These are phyloP conservation scores for Lepilemur ruficaudatus DNA, from an alignment of 2,797 vertebrate species.

Conservation along the genomic window DNA sequence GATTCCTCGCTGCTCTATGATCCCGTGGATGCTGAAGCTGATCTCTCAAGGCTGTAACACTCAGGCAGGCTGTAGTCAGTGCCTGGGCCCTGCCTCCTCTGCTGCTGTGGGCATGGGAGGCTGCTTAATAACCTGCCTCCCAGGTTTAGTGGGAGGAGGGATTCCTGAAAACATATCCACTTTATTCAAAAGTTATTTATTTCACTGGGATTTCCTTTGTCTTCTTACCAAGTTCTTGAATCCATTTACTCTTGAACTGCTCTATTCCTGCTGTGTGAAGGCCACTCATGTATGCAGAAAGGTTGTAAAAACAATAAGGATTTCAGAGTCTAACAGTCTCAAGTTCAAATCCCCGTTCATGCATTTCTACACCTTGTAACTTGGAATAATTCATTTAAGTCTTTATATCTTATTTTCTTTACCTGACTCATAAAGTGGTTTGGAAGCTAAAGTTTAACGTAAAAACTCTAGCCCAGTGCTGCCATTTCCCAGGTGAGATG, in stretches of 20 bases:
- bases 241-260: not conserved
- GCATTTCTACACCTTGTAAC: not conserved
- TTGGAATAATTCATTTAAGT: not conserved
- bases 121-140: not conserved
- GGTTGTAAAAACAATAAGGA: not conserved
- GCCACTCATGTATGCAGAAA: not conserved
- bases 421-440: conserved; percentile 8
- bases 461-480: not conserved
- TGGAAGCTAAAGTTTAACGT: not conserved
- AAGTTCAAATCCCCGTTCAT: not conserved
- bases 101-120: not conserved
- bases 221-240: not conserved
- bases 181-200: not conserved
- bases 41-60: not conserved
- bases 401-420: not conserved
- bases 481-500: too few relatives aligned
- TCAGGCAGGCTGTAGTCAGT: not conserved
- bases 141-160: not conserved
- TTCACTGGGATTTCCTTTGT: not conserved
- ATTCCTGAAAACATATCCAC: not conserved
- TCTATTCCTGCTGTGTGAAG: not conserved
- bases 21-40: fast-evolving
- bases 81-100: not conserved
- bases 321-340: not conserved
- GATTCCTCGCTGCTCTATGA: not conserved